These are phyloP conservation scores for Eulacestoma nigropectus DNA, from an alignment of 2,113 vertebrate species.

Conservation along the genomic window DNA sequence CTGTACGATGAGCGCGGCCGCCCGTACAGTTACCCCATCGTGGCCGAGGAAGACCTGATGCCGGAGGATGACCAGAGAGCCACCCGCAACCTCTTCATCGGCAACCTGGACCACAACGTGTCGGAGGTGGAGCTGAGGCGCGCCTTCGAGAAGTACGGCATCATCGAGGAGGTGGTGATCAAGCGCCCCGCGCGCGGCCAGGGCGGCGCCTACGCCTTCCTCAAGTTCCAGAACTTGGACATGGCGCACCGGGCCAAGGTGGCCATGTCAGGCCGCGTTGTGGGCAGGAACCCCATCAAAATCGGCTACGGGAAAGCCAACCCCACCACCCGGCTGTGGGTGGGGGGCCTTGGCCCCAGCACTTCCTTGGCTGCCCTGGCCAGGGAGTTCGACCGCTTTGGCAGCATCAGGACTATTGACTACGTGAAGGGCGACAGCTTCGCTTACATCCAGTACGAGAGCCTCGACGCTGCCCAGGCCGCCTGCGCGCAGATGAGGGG, in stretches of 20 bases:
- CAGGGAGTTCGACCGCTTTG: constrained; percentile 95
- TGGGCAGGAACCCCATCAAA: constrained; percentile 93
- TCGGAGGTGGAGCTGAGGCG: constrained; percentile 87
- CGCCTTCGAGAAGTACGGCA: constrained; percentile 93
- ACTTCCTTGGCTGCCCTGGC: constrained; percentile 90
- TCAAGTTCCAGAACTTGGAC: constrained; percentile 98
- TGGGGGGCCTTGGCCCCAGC: constrained; percentile 89
- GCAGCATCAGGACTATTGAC: constrained; percentile 95
- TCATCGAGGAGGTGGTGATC: constrained; percentile 96
- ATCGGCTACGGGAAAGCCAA: constrained; percentile 97
- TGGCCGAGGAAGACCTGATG: constrained; percentile 90
- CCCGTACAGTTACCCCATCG: constrained; percentile 79
- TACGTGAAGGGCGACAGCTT: constrained; percentile 96
- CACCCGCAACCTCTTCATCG: constrained; percentile 94
- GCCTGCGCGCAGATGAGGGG: constrained; percentile 96
- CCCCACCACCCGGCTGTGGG: constrained; percentile 95
- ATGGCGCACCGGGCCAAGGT: constrained; percentile 97
- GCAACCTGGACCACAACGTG: constrained; percentile 91
- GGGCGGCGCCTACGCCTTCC: constrained; percentile 92
- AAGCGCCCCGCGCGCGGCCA: constrained; percentile 89
- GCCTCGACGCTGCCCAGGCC: constrained; percentile 91
- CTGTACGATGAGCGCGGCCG: constrained; percentile 89
- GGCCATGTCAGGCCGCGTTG: constrained; percentile 92
- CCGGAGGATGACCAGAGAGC: constrained; percentile 96
- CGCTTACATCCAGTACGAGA: constrained; percentile 97